These are phyloP conservation scores for Arge pagana DNA, from an alignment of 2,888 invertebrate genomes.

Conservation along the genomic window DNA sequence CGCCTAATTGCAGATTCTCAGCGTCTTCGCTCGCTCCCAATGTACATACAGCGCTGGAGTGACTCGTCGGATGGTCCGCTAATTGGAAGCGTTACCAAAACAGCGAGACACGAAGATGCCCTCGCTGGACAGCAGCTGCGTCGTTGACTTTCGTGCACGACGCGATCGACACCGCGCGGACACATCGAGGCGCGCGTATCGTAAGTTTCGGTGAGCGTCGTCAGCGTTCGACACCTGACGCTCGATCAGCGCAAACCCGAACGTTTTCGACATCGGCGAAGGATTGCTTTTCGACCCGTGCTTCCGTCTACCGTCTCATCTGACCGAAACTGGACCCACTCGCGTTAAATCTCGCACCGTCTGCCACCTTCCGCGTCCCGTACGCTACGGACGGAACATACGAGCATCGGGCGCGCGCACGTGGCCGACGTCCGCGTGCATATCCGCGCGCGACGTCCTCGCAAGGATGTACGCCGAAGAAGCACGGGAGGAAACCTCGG, in stretches of 20 bases:
- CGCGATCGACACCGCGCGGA: too few species aligned
- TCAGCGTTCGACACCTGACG: constrained; percentile 12
- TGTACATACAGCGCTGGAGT: neutral
- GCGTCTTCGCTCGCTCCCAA: too few species aligned
- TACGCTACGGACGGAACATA: neutral
- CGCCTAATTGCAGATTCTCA: constrained; percentile 3
- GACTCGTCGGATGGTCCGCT: neutral
- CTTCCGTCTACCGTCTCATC: constrained; percentile 13
- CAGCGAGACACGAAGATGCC: constrained; percentile 4
- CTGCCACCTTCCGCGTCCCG: neutral
- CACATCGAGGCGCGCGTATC: too few species aligned
- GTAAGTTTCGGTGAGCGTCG: too few species aligned
- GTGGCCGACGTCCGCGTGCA: neutral
- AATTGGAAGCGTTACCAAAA: constrained; percentile 4
- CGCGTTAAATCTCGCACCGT: neutral
- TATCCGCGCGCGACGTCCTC: constrained; percentile 4
- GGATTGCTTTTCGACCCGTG: constrained; percentile 10
- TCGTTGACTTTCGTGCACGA: too few species aligned
- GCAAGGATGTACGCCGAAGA: constrained; percentile 15
- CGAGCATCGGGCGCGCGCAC: neutral
- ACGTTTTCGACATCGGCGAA: neutral
- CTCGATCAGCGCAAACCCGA: neutral
- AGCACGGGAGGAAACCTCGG: constrained; percentile 12
- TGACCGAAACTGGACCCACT: constrained; percentile 11
- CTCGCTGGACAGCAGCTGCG: too few species aligned